A percentile compares a stretch with the other conserved stretches of the same genome.
These are phyloP conservation scores for Chrysopilus asiliformis DNA, from an alignment of 2,888 invertebrate genomes.

Conservation along the genomic window DNA sequence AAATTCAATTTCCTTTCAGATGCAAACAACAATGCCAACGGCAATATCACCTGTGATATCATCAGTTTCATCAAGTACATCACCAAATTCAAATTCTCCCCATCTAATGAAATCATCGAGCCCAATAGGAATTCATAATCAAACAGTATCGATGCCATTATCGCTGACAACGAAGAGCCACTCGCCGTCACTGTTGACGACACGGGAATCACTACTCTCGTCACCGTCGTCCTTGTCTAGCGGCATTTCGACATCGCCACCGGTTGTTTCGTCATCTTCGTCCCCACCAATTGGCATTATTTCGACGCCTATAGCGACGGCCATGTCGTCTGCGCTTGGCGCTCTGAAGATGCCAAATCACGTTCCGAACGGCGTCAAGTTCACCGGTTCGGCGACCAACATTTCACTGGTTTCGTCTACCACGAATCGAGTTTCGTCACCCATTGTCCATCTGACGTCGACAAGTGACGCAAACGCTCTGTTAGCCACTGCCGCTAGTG, in stretches of 20 bases:
- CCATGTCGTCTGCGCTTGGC: slow-evolving; percentile 19
- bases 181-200: slow-evolving; percentile 12
- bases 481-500: slow-evolving; percentile 6
- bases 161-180: slow-evolving; percentile 25
- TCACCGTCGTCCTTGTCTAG: slow-evolving; percentile 33
- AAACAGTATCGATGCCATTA: slow-evolving; percentile 17
- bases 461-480: slow-evolving; percentile 6
- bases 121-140: slow-evolving; percentile 9
- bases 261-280: slow-evolving; percentile 21
- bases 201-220: slow-evolving; percentile 29
- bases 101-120: slow-evolving; percentile 10
- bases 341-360: slow-evolving; percentile 19
- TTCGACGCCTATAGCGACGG: slow-evolving; percentile 15
- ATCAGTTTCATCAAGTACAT: slow-evolving; percentile 25
- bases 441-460: slow-evolving; percentile 10
- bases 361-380: slow-evolving; percentile 12
- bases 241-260: slow-evolving; percentile 32
- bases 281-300: slow-evolving; percentile 14
- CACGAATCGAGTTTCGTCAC: slow-evolving; percentile 6
- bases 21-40: slow-evolving; percentile 27
- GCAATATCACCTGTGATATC: slow-evolving; percentile 35
- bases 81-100: slow-evolving; percentile 14
- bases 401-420: slow-evolving; percentile 1
- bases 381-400: slow-evolving; percentile 3
- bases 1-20: slow-evolving; percentile 16